Evolutionary conservation across 2,888 invertebrate species (phyloP).

Genomic region (Cantharis rustica): DNA sequence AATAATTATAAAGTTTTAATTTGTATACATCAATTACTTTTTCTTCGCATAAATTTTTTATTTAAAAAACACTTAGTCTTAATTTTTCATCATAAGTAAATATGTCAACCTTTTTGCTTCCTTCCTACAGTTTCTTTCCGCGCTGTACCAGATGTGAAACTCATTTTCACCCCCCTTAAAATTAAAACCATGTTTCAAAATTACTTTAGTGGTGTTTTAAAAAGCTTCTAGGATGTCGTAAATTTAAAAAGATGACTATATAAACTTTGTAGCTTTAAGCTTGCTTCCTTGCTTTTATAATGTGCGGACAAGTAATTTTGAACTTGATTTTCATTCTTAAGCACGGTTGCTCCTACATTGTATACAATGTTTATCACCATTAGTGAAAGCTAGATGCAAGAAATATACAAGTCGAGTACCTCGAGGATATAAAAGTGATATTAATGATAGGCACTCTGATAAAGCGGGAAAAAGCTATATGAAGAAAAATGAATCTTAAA

Average conservation of each 20-base stretch:
- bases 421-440: slow-evolving; percentile 58
- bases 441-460: slow-evolving; percentile 56
- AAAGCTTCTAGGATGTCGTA: slow-evolving; percentile 55
- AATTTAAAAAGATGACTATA: slow-evolving; percentile 56
- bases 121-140: slow-evolving; percentile 31
- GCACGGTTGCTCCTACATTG: slow-evolving; percentile 48
- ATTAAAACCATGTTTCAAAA: slow-evolving; percentile 57
- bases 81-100: slow-evolving; percentile 29
- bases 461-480: slow-evolving; percentile 50
- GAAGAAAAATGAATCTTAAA: slow-evolving; percentile 51
- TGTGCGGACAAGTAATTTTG: slow-evolving; percentile 37
- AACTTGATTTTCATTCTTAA: slow-evolving; percentile 39
- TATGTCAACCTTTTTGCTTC: slow-evolving; percentile 32
- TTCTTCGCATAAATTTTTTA: background rate
- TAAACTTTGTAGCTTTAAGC: slow-evolving; percentile 52
- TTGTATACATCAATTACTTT: background rate
- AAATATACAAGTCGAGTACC: slow-evolving; percentile 55
- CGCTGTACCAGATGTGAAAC: slow-evolving; percentile 31
- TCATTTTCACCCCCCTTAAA: slow-evolving; percentile 46
- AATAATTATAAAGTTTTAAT: background rate
- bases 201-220: slow-evolving; percentile 56
- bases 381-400: slow-evolving; percentile 52
- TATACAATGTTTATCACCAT: slow-evolving; percentile 59
- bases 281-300: slow-evolving; percentile 42
- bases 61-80: slow-evolving; percentile 16